Base-by-base conservation (phyloP, 2,113 vertebrate genomes). In the Platanista minor region DNA sequence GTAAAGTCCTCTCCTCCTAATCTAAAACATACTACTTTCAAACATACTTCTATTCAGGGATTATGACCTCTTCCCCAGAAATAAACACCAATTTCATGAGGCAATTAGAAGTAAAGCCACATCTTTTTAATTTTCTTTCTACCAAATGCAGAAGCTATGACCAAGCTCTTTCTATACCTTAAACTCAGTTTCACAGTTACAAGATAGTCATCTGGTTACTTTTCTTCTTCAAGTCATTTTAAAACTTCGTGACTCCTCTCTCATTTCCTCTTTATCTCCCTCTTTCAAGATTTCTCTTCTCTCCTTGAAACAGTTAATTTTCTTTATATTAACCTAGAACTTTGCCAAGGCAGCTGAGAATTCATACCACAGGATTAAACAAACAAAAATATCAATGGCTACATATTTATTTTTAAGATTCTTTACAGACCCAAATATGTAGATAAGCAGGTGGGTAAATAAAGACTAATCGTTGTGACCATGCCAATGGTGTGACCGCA, bases 331-430 rank as follows among this genome's bases (percentile, higher is more conserved):
- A 82, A 92, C 36, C 36, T 74, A 90, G 21, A 95, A 80, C 62
- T 89, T 83, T 91, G 52, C 41, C 86, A 95, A 93, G 31, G 39
- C 41, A 81, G 39, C 11, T 87, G 5, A 71, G n/a, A 81, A 87
- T 66, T 92, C 87, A 96, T 59, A 27, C 27, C 57, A 92, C 17
- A 52, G 27, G 81, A 72, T 86, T 89, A 96, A 93, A 69, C 14
- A 93, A 96, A 89, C 36, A 72, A 83, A 87, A 92, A 87, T 71
- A 77, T 21, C 72, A 71, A 46, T 23, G n/a, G 82, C 27, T 86
- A 74, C 31, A 8, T 95, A 94, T 96, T 96, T 96, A 87, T 54
- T 90, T 66, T 18, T 36, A 85, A 95, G 77, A 93, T 88, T 94
- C 67, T 41, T 87, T 71, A 87, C 1, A 66, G 39, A 74, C 1